Base-by-base conservation (phyloP, 2,113 vertebrate genomes). In the Carettochelys insculpta region DNA sequence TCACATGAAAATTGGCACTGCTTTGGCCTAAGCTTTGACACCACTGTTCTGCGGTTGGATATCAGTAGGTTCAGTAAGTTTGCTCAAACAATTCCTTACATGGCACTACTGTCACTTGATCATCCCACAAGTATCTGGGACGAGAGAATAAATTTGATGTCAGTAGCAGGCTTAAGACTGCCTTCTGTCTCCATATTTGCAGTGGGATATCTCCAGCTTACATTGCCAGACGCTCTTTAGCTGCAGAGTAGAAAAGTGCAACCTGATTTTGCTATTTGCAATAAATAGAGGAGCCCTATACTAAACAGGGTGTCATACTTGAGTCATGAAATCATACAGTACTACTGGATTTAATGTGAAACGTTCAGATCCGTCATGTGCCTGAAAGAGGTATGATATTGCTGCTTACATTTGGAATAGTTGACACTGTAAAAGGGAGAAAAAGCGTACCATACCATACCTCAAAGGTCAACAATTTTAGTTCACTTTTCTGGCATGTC, bases 401-500 rank as follows among this genome's bases (percentile, higher is more conserved):
- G 56, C 51, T 83, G 61, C 61, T 86, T 88, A 77, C 84, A 77
- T 91, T 78, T 56, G 68, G 88, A 95, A 92, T 41, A 86, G 68
- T 38, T 91, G 93, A 90, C 90, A 89, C 50, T 80, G 78, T 86
- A 96, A 96, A n/a, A 96, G 92, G 95, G 61, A 93, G 95, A 96
- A 97, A 94, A 85, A 90, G 91, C 77, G 79, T 47, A n/a, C 43
- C 91, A 83, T 86, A 80, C 90, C 76, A 86, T 89, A n/a, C n/a
- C n/a, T n/a, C n/a, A 94, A 97, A 92, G 78, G 90, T 89, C 95
- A 95, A 85, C 83, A 81, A 92, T 96, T 95, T 98, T 97, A 95
- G 97, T 98, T 95, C 94, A 97, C 96, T 97, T 97, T 95, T 96
- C 94, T 95, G 85, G 92, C 85, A 94, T 61, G 89, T 95, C 98